Percentiles rank a stretch among this genome's conserved stretches.
Conservation (phyloP, 1,140 invertebrate genomes). For the Caenorhabditis latens region DNA sequence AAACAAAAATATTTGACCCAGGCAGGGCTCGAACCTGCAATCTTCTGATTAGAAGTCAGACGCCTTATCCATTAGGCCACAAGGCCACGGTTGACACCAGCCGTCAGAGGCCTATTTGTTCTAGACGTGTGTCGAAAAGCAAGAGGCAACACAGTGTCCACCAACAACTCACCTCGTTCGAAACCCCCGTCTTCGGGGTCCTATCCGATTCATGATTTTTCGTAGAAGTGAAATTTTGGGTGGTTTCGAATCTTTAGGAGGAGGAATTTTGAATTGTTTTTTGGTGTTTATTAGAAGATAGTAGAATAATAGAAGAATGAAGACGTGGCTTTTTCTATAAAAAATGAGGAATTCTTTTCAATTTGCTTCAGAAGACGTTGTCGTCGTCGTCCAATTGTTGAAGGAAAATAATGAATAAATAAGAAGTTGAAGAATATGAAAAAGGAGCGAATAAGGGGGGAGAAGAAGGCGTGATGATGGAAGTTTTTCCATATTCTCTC, state of each 20-base stretch:
- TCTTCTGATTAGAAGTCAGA: slow-evolving; percentile 74
- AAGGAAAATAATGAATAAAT: slow-evolving; percentile 56
- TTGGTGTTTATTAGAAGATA: slow-evolving; percentile 6
- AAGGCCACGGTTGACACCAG: background rate
- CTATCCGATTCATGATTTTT: slow-evolving; percentile 50
- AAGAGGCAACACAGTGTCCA: background rate
- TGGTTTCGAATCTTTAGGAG: slow-evolving; percentile 42
- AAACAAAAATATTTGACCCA: background rate
- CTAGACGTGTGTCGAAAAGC: background rate
- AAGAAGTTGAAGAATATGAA: slow-evolving; percentile 56
- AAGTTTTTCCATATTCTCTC: slow-evolving; percentile 22
- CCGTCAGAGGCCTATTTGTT: background rate
- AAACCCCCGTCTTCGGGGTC: slow-evolving; percentile 47
- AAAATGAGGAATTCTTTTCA: slow-evolving; percentile 11
- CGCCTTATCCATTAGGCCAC: slow-evolving; percentile 47
- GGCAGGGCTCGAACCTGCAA: slow-evolving; percentile 74
- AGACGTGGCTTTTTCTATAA: background rate
- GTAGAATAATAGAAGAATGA: slow-evolving; percentile 58
- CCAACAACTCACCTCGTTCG: slow-evolving; percentile 24
- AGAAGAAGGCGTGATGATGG: background rate
- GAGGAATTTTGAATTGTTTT: slow-evolving; percentile 37
- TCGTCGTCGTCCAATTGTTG: slow-evolving; percentile 47
- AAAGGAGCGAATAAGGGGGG: background rate
- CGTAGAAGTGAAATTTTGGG: slow-evolving; percentile 48
- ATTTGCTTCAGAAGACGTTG: slow-evolving; percentile 28